These are phyloP conservation scores for Pygoscelis antarcticus DNA, from an alignment of 2,113 vertebrate species.

Conservation along the genomic window DNA sequence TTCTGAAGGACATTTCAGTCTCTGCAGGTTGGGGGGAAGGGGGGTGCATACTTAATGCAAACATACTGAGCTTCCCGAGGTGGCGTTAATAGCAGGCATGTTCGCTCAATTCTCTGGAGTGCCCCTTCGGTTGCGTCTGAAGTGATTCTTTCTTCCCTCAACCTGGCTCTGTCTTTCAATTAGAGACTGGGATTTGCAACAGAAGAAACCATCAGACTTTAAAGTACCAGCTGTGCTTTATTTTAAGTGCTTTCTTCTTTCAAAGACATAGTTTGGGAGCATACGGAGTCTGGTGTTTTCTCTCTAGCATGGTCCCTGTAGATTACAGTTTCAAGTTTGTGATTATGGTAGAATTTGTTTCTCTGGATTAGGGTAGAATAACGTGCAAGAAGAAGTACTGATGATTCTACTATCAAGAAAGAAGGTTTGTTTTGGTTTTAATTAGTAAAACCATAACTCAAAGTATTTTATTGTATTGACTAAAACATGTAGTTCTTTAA, in stretches of 20 bases:
- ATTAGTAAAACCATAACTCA: neutral
- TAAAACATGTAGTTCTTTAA: fast-evolving
- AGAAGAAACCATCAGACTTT: neutral
- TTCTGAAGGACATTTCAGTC: neutral
- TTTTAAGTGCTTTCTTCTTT: neutral
- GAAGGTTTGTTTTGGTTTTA: neutral
- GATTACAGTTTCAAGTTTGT: neutral
- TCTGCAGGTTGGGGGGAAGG: neutral
- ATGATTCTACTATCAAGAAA: no score
- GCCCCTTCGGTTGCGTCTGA: neutral
- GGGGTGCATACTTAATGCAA: fast-evolving
- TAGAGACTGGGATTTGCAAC: neutral
- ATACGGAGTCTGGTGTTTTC: neutral
- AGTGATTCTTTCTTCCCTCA: neutral
- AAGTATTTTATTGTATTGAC: fast-evolving
- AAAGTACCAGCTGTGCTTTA: neutral
- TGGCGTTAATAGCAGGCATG: fast-evolving
- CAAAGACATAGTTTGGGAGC: neutral
- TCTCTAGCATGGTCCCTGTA: neutral
- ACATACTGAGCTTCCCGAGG: neutral
- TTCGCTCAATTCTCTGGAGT: neutral
- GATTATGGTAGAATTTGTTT: neutral
- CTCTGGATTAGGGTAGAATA: neutral
- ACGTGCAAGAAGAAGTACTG: no score
- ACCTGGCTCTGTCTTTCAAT: neutral